Evolutionary conservation across 2,113 vertebrate species (phyloP).

Genomic region (Phalacrocorax brasilianus): DNA sequence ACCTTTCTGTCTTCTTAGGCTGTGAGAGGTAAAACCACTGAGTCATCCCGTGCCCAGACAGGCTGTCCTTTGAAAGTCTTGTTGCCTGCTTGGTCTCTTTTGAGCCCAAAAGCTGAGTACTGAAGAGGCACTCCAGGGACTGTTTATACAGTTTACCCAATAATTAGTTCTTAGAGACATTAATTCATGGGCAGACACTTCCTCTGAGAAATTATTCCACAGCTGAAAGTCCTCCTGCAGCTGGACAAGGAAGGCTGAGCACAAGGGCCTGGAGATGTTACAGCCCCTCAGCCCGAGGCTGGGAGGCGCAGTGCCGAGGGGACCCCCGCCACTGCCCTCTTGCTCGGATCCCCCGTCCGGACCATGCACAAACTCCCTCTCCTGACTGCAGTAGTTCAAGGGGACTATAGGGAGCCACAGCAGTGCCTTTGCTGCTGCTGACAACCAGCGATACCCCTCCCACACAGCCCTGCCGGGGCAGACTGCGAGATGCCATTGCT

Average conservation of each 20-base stretch:
- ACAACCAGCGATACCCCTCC: background rate
- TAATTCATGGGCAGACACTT: constrained; percentile 36
- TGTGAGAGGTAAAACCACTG: constrained; percentile 3
- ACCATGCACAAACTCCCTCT: background rate
- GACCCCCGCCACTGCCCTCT: background rate
- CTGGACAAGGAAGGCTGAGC: background rate
- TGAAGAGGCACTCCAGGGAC: constrained; percentile 24
- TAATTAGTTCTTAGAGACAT: constrained; percentile 50
- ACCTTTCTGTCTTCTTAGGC: background rate
- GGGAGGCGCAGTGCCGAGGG: background rate
- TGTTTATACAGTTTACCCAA: constrained; percentile 30
- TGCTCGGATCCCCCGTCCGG: accelerated
- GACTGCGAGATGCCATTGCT: background rate
- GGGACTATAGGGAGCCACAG: background rate
- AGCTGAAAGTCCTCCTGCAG: constrained; percentile 4
- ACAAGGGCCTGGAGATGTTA: background rate
- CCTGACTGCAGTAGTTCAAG: background rate
- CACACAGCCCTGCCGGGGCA: background rate
- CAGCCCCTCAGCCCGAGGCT: background rate
- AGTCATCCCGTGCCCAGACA: background rate
- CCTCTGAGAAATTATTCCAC: constrained; percentile 27
- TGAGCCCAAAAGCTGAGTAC: background rate
- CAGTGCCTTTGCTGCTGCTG: background rate
- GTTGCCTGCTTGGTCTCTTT: background rate
- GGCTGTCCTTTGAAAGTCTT: background rate